Percentiles rank a stretch among this genome's conserved stretches.
Evolutionary conservation across 2,888 invertebrate genomes (phyloP).

Genomic region (Holacanthella duospinosa): DNA sequence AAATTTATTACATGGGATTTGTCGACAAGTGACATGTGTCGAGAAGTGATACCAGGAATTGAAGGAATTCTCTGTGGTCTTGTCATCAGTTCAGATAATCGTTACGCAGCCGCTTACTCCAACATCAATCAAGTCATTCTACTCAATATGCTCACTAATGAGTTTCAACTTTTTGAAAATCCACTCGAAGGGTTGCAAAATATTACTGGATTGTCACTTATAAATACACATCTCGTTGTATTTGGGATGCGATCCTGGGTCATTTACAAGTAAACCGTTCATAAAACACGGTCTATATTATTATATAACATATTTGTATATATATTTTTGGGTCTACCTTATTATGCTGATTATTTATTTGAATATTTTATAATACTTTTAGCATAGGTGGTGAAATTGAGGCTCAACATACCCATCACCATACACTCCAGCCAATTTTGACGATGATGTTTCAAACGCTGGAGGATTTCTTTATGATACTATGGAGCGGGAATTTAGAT

Average conservation of each 20-base stretch:
- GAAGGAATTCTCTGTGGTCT: constrained; percentile 94
- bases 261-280: constrained; percentile 31
- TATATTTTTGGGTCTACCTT: too few species aligned
- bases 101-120: constrained; percentile 89
- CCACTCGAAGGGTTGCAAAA: constrained; percentile 59
- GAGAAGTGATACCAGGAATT: constrained; percentile 83
- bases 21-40: constrained; percentile 84
- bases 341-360: background rate
- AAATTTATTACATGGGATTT: constrained; percentile 95
- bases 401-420: constrained; percentile 20
- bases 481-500: constrained; percentile 73
- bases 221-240: constrained; percentile 62
- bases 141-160: constrained; percentile 85
- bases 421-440: constrained; percentile 39
- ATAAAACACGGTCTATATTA: too few species aligned
- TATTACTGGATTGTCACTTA: constrained; percentile 55
- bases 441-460: constrained; percentile 61
- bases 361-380: background rate
- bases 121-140: constrained; percentile 90
- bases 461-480: constrained; percentile 58
- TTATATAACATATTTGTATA: too few species aligned
- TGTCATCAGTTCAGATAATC: constrained; percentile 85
- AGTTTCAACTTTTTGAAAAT: constrained; percentile 75
- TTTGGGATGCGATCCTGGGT: constrained; percentile 63
- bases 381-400: constrained; percentile 36